Evolutionary conservation across 1,140 invertebrate species (phyloP), one percentile per base, ranked within the genome.

Genomic region (Drosophila arizonae): DNA sequence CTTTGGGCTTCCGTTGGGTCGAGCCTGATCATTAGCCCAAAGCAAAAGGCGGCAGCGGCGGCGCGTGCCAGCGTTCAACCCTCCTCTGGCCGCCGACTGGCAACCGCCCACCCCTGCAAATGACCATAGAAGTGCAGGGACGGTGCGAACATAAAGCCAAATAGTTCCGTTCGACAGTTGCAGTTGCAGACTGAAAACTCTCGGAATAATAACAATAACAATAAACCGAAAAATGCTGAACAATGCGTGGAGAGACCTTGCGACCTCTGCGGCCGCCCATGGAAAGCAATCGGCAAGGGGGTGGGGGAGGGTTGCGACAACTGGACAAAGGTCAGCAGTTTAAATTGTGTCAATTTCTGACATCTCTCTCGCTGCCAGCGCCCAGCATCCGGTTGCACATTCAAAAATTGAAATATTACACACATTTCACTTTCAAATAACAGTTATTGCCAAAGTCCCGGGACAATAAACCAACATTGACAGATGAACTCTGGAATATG

Each of bases 401-500:
- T 81, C 43, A 84, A 88, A 85, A 88, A 88, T 88, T 88, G 84
- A 88, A 88, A 88, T 88, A 88, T 88, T 88, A 84, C 77, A 84
- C 77, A 84, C 84, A 86, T 77, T 85, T 75, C 67, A 85, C 71
- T 82, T 55, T 66, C 76, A 76, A 72, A 33, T 65, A 69, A 64
- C 62, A 69, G 72, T 71, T 76, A 86, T 81, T 81, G 69, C 78
- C 81, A 72, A 76, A 72, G 79, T 79, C 66, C 77, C 58, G 68
- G 72, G 68, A 81, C 79, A 67, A 69, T 70, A 67, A 65, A 76
- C 65, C 48, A 68, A 55, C 52, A 61, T 56, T 68, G 79, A 74
- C 79, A 82, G 79, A 65, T 88, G 79, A 87, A 65, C 28, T 61
- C 54, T 61, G 78, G 78, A 55, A 51, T 52, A 46, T 26, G 30